Base-by-base conservation (phyloP, 2,113 vertebrate genomes). In the Setophaga coronata region DNA sequence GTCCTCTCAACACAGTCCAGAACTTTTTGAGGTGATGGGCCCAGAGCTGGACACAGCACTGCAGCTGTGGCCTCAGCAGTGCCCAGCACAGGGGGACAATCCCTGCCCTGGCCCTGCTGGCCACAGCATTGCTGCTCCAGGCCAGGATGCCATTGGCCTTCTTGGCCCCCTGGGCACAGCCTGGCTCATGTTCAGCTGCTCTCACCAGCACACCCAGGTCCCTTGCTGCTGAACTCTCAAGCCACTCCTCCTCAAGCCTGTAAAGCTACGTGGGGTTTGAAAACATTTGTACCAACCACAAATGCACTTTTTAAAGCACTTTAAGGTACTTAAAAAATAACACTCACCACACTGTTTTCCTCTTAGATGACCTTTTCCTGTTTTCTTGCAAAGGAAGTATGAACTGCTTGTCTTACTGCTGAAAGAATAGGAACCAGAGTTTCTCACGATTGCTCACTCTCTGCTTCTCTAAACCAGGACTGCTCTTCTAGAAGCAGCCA, bases 281-380 rank as follows among this genome's bases (percentile, higher is more conserved):
- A 79, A 87, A 82, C 10, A 42, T 47, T 85, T 76, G 28, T 91
- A 89, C 43, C 53, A 89, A 91, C 57, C 90, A 72, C 38, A 86
- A 89, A 51, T 23, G 8, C 29, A 60, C 20, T 89, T 92, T 83
- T 81, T 78, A 83, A 85, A 92, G 54, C 14, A 47, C 5, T 56
- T 7, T 77, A 71, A 87, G 14, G 23, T 60, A 67, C 57, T 45
- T 87, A 40, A 25, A 82, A 90, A 97, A 76, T 17, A 95, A 73
- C 53, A 48, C 23, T 89, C 17, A 93, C 42, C 77, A 64, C 56
- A 53, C 60, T 87, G 53, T 90, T 92, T 94, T 73, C 43, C 24
- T 67, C 57, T 73, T 87, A 47, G 29, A 57, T 71, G 64, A 95
- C 45, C 51, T 78, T 82, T 82, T 94, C 69, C 60, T 84, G 64